These are phyloP conservation scores for Carabus problematicus DNA, from an alignment of 2,888 invertebrate genomes.

Conservation along the genomic window DNA sequence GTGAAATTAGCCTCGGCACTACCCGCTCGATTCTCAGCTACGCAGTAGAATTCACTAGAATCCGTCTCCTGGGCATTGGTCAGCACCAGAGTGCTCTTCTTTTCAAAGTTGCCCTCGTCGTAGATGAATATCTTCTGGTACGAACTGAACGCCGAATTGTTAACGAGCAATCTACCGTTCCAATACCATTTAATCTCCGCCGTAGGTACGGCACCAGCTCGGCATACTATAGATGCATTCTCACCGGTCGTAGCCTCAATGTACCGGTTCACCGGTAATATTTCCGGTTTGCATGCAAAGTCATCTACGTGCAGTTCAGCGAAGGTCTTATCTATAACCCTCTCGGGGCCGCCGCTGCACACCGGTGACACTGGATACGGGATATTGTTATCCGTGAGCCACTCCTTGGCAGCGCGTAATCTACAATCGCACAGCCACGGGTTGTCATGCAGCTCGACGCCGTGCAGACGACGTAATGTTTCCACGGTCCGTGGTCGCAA, in stretches of 20 bases:
- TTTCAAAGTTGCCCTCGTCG: slow-evolving; percentile 79
- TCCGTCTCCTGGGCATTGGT: slow-evolving; percentile 85
- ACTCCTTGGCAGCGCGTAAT: slow-evolving; percentile 79
- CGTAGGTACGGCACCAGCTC: slow-evolving; percentile 81
- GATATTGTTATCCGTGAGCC: slow-evolving; percentile 80
- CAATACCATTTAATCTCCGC: slow-evolving; percentile 87
- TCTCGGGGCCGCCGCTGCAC: slow-evolving; percentile 75
- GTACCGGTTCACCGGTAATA: slow-evolving; percentile 75
- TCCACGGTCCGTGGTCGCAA: slow-evolving; percentile 76
- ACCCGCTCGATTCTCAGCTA: slow-evolving; percentile 89
- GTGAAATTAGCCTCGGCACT: slow-evolving; percentile 90
- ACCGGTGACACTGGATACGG: slow-evolving; percentile 79
- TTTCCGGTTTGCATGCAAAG: slow-evolving; percentile 86
- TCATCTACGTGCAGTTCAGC: slow-evolving; percentile 80
- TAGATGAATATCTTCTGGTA: slow-evolving; percentile 78
- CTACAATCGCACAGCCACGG: slow-evolving; percentile 91
- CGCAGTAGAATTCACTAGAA: slow-evolving; percentile 85
- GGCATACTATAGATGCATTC: slow-evolving; percentile 84
- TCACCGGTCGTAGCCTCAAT: slow-evolving; percentile 82
- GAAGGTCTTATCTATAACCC: slow-evolving; percentile 76
- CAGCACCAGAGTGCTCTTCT: slow-evolving; percentile 76
- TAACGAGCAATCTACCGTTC: slow-evolving; percentile 79
- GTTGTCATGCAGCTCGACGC: slow-evolving; percentile 84
- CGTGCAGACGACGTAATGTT: slow-evolving; percentile 75
- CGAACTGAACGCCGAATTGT: slow-evolving; percentile 79